These are phyloP conservation scores for Chaetorhynchus papuensis DNA, from an alignment of 2,113 vertebrate genomes.

Conservation along the genomic window DNA sequence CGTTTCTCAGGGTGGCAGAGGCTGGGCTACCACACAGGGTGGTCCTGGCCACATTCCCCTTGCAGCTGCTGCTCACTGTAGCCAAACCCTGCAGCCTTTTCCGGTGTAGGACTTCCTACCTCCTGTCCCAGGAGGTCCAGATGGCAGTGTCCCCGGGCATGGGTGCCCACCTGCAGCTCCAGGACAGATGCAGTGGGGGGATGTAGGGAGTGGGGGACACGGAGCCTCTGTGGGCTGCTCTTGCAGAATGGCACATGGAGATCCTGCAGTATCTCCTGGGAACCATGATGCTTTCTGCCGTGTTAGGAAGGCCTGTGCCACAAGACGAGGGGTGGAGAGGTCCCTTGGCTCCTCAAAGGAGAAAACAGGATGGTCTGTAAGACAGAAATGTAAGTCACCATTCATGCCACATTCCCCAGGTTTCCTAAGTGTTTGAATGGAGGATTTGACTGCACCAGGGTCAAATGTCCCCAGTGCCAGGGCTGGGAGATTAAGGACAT, in stretches of 20 bases:
- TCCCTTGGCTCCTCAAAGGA: neutral
- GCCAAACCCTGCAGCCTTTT: neutral
- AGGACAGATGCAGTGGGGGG: neutral
- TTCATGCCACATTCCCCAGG: neutral
- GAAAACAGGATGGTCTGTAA: neutral
- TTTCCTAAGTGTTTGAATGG: neutral
- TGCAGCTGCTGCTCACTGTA: neutral
- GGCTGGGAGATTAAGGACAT: neutral
- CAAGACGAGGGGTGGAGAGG: neutral
- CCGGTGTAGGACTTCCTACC: neutral
- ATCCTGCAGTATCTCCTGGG: neutral
- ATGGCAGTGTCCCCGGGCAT: neutral
- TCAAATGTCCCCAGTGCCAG: neutral
- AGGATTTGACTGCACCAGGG: neutral
- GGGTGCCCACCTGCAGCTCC: neutral
- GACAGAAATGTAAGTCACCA: neutral
- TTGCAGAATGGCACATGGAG: fast-evolving
- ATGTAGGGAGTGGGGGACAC: neutral
- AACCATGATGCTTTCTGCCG: neutral
- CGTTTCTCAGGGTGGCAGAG: neutral
- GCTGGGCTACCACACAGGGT: neutral
- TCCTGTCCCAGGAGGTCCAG: neutral
- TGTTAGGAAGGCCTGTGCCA: neutral
- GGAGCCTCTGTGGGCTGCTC: neutral
- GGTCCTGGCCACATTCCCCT: neutral